Percentiles rank a stretch among this genome's conserved stretches.
Evolutionary conservation across 2,113 vertebrate species (phyloP).

Genomic region (Nycticorax nycticorax): DNA sequence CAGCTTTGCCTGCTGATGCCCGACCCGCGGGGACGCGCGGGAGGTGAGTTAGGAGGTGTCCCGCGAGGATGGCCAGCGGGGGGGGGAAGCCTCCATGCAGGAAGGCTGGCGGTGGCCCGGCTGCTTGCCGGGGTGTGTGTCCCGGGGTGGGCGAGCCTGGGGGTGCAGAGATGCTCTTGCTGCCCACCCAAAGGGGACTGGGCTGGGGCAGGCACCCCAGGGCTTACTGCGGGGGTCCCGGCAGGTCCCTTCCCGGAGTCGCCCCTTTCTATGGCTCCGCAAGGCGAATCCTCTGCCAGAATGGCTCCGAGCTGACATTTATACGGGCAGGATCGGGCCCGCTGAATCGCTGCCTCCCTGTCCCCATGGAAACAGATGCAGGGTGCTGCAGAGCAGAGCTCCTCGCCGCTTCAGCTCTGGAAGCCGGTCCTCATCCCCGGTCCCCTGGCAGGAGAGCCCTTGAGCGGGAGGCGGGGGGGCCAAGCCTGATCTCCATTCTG

Average conservation of each 20-base stretch:
- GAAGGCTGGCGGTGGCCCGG: background rate
- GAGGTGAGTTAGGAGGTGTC: rapidly evolving
- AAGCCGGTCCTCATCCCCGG: background rate
- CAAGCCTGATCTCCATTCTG: background rate
- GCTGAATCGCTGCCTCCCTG: background rate
- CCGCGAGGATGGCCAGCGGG: background rate
- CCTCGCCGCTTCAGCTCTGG: background rate
- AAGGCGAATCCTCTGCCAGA: rapidly evolving
- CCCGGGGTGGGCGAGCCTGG: rapidly evolving
- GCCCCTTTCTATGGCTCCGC: rapidly evolving
- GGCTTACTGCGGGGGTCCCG: rapidly evolving
- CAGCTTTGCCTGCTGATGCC: background rate
- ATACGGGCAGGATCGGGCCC: background rate
- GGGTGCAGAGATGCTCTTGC: background rate
- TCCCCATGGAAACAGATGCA: conserved; percentile 64
- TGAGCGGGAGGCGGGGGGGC: background rate
- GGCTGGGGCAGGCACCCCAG: rapidly evolving
- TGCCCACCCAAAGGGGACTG: rapidly evolving
- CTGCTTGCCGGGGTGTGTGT: rapidly evolving
- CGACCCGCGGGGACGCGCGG: background rate
- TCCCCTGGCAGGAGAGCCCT: conserved; percentile 31
- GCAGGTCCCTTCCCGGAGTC: background rate
- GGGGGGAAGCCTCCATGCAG: background rate
- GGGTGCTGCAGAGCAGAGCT: conserved; percentile 17
- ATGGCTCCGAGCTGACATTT: background rate